Percentiles rank a stretch among this genome's conserved stretches.
Conservation (phyloP, 2,797 vertebrate genomes). For the Poeciliopsis infans region DNA sequence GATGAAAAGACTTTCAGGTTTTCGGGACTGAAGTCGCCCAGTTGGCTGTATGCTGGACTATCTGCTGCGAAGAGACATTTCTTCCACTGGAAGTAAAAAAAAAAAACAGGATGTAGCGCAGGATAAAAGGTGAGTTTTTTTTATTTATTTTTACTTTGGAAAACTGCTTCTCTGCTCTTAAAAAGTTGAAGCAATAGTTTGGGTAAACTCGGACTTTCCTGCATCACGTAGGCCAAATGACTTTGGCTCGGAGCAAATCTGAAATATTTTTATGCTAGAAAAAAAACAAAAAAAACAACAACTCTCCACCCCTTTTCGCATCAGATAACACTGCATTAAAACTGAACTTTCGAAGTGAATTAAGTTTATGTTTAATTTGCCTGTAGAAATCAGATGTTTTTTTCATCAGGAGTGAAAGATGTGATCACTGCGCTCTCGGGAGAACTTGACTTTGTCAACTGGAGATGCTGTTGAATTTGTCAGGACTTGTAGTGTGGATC, state of each 20-base stretch:
- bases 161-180: not conserved
- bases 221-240: constrained; percentile 50
- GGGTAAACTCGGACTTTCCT: not conserved
- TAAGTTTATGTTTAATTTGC: not conserved
- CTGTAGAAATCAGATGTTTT: not conserved
- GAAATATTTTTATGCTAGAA: constrained; percentile 45
- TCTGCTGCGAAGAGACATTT: constrained; percentile 47
- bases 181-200: not conserved
- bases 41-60: constrained; percentile 46
- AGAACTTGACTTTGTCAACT: not conserved
- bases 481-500: constrained; percentile 10
- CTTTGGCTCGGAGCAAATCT: constrained; percentile 62
- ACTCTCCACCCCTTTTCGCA: constrained; percentile 3
- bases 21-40: constrained; percentile 12
- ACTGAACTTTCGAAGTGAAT: not conserved
- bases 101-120: constrained; percentile 69
- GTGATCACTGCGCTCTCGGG: not conserved
- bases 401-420: not conserved
- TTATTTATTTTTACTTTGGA: not conserved
- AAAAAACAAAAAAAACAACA: too few relatives aligned
- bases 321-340: constrained; percentile 11
- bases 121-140: constrained; percentile 66
- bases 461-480: not conserved
- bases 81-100: constrained; percentile 31
- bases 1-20: constrained; percentile 8